Evolutionary conservation across 2,888 invertebrate species (phyloP), one percentile per base, ranked within the genome.

Genomic region (Ennomos fuscantarius): DNA sequence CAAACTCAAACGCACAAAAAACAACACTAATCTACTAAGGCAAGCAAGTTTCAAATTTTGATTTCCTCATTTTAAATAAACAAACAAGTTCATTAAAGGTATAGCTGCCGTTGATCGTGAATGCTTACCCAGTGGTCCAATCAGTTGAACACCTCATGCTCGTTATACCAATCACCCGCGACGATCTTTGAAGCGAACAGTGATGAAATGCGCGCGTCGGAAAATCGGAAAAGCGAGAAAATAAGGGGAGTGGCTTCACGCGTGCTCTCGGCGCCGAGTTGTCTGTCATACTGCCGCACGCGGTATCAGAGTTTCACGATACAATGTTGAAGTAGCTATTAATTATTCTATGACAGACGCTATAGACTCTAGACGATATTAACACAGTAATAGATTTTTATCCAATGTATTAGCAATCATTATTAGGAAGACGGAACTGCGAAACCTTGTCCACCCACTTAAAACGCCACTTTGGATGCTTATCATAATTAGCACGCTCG

Each of bases 191-290:
- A 49, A 31, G 49, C 35, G 44, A 51, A 44, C 40, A 42, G 51
- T 41, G 49, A 59, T 59, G 56, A 50, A 62, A 50, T 55, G 55
- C 49, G 57, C 51, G 57, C 55, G 51, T 50, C 49, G 48, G 63
- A 42, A 65, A 60, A 61, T 68, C 63, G 65, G 60, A 54, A 62
- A 59, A 66, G 65, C 60, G 65, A 54, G 62, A 62, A 60, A 65
- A 53, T 8, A 10, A 24, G 34, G 36, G 12, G 35, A 40, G 35
- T 24, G 10, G n/a, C 52, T 37, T 44, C 59, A 53, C 60, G 55
- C 67, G 70, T 65, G 51, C 48, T 60, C 43, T 50, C 55, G 33
- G 13, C 37, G 31, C 60, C 39, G 46, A 49, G 62, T n/a, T 52
- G 35, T 39, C 56, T 53, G 60, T 60, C 65, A 62, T 48, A 69